Percentiles rank a stretch among this genome's conserved stretches.
Evolutionary conservation across 2,888 invertebrate species (phyloP).

Genomic region (Poecilus cupreus): DNA sequence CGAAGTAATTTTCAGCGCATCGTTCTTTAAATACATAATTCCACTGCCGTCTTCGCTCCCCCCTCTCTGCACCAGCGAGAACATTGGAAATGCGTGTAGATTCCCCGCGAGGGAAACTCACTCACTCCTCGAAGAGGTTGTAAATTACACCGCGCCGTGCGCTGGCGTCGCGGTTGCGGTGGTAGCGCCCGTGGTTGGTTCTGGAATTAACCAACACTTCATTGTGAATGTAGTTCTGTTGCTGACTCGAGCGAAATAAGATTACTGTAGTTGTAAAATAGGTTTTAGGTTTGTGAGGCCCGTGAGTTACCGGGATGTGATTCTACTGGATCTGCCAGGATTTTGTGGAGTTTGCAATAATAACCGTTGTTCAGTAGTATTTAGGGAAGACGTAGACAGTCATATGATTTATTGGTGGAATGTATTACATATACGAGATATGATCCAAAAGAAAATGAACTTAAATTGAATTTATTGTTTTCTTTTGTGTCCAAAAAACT

Average conservation of each 20-base stretch:
- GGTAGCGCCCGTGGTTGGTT: background rate
- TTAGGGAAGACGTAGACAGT: too few relatives aligned
- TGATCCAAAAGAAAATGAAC: too few relatives aligned
- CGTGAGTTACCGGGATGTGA: too few relatives aligned
- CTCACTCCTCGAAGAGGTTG: background rate
- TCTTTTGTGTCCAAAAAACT: too few relatives aligned
- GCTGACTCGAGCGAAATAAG: background rate
- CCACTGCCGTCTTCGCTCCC: background rate
- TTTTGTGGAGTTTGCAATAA: background rate
- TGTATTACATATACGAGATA: too few relatives aligned
- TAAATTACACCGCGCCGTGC: constrained; percentile 11
- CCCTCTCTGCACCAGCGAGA: background rate
- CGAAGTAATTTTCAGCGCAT: background rate
- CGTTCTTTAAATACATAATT: background rate
- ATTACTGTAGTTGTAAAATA: background rate
- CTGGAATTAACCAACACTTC: constrained; percentile 16
- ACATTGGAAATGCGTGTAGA: background rate
- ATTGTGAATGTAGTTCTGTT: background rate
- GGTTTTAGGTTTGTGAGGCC: background rate
- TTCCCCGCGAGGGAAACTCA: background rate
- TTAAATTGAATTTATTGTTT: too few relatives aligned
- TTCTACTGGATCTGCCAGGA: background rate
- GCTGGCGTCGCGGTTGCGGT: background rate
- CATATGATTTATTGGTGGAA: too few relatives aligned
- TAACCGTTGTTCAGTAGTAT: too few relatives aligned